Conservation (phyloP, 2,113 vertebrate species). For the Muntiacus reevesi region DNA sequence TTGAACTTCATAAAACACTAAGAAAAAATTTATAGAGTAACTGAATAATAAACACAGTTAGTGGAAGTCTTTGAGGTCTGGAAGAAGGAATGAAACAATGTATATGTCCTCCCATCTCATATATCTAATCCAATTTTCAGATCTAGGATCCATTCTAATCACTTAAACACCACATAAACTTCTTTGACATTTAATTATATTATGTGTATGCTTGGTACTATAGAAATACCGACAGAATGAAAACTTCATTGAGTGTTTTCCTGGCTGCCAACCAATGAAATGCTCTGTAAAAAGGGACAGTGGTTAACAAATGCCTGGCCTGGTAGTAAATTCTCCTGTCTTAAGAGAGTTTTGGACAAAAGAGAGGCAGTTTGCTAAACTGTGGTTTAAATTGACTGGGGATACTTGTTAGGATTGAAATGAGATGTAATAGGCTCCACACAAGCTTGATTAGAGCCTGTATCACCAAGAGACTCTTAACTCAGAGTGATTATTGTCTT, state of each 20-base stretch:
- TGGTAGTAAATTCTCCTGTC: neutral
- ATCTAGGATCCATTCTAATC: slow-evolving; percentile 44
- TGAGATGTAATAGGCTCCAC: neutral
- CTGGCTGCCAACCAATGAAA: slow-evolving; percentile 39
- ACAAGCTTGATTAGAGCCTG: slow-evolving; percentile 19
- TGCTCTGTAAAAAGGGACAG: neutral
- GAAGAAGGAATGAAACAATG: slow-evolving; percentile 50
- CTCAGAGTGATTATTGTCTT: slow-evolving; percentile 51
- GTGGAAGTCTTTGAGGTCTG: neutral
- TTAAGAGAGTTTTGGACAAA: neutral
- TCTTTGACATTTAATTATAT: slow-evolving; percentile 69
- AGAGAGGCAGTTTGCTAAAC: neutral
- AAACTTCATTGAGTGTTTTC: slow-evolving; percentile 56
- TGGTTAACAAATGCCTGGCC: neutral
- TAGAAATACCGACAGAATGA: slow-evolving; percentile 11
- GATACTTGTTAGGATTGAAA: neutral
- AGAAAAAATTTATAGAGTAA: slow-evolving; percentile 60
- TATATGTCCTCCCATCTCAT: neutral
- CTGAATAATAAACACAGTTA: slow-evolving; percentile 49
- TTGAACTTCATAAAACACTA: slow-evolving; percentile 61
- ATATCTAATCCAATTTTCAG: slow-evolving; percentile 58
- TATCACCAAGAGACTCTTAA: slow-evolving; percentile 45
- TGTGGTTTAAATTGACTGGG: neutral
- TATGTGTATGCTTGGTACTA: slow-evolving; percentile 20
- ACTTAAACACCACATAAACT: slow-evolving; percentile 60